Evolutionary conservation across 2,113 vertebrate species (phyloP).

Genomic region (Natator depressus): DNA sequence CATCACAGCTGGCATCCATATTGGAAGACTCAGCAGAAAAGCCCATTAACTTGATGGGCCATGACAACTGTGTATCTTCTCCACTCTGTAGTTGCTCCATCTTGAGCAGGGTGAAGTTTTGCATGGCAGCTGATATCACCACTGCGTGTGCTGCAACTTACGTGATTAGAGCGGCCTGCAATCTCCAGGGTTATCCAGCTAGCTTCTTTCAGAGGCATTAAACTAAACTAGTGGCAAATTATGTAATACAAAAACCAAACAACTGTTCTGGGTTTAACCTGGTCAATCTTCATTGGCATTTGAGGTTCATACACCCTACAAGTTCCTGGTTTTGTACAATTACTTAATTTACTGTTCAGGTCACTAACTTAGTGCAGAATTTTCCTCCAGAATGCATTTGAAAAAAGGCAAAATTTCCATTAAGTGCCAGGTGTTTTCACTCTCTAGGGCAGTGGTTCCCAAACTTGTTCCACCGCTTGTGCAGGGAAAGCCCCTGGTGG

Average conservation of each 20-base stretch:
- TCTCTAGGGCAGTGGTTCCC: background rate
- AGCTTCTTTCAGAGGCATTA: background rate
- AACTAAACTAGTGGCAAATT: slow-evolving; percentile 10
- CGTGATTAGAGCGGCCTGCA: background rate
- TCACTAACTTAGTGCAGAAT: slow-evolving; percentile 1
- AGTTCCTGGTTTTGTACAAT: background rate
- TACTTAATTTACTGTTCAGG: background rate
- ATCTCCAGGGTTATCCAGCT: background rate
- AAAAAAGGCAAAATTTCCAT: slow-evolving; percentile 3
- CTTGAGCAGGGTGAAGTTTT: slow-evolving; percentile 46
- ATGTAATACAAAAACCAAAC: slow-evolving; percentile 15
- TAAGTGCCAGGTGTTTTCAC: background rate
- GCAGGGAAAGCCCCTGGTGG: no score
- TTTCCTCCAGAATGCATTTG: slow-evolving; percentile 5
- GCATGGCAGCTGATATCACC: background rate
- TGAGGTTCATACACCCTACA: background rate
- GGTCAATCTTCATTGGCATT: background rate
- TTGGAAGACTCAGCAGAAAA: background rate
- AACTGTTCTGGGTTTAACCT: background rate
- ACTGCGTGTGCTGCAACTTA: slow-evolving; percentile 7
- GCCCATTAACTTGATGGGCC: background rate
- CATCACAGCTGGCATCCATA: slow-evolving; percentile 10
- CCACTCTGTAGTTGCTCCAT: background rate
- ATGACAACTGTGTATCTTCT: background rate
- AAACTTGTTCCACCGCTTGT: no score